Conservation (phyloP, 2,797 vertebrate genomes). For the Ctenochaetus hawaiiensis region DNA sequence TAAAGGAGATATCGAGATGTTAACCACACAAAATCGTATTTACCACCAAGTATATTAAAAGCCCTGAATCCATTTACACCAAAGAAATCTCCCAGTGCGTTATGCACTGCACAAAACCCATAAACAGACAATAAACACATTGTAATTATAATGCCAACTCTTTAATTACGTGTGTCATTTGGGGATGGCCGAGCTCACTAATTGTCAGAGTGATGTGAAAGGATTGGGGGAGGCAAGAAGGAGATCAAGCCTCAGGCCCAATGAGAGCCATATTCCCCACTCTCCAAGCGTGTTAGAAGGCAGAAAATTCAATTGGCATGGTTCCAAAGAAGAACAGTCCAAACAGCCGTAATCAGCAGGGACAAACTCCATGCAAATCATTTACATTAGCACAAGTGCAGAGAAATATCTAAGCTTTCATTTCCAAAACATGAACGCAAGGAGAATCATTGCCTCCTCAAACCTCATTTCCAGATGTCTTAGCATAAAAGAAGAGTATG, state of each 20-base stretch:
- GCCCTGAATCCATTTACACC: constrained; percentile 73
- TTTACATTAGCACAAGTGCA: constrained; percentile 68
- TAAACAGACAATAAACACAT: constrained; percentile 81
- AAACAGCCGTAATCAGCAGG: constrained; percentile 75
- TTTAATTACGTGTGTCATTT: constrained; percentile 80
- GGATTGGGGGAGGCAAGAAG: constrained; percentile 63
- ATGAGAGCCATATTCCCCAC: constrained; percentile 71
- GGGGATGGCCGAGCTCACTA: constrained; percentile 71
- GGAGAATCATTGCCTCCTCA: constrained; percentile 16
- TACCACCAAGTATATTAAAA: constrained; percentile 65
- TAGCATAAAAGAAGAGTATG: background rate
- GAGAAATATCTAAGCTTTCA: constrained; percentile 56
- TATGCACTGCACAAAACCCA: constrained; percentile 62
- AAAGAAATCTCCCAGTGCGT: constrained; percentile 64
- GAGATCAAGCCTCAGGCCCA: constrained; percentile 71
- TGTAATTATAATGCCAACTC: constrained; percentile 80
- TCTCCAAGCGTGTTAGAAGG: constrained; percentile 72
- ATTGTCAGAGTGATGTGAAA: constrained; percentile 75
- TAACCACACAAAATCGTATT: constrained; percentile 74
- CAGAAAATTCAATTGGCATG: constrained; percentile 79
- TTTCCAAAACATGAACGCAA: constrained; percentile 45
- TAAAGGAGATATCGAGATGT: constrained; percentile 70
- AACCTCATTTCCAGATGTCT: constrained; percentile 30
- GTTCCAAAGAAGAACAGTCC: constrained; percentile 74
- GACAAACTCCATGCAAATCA: constrained; percentile 76